Evolutionary conservation across 2,888 invertebrate species (phyloP), one percentile per base, ranked within the genome.

Genomic region (Oegoconia quadripuncta): DNA sequence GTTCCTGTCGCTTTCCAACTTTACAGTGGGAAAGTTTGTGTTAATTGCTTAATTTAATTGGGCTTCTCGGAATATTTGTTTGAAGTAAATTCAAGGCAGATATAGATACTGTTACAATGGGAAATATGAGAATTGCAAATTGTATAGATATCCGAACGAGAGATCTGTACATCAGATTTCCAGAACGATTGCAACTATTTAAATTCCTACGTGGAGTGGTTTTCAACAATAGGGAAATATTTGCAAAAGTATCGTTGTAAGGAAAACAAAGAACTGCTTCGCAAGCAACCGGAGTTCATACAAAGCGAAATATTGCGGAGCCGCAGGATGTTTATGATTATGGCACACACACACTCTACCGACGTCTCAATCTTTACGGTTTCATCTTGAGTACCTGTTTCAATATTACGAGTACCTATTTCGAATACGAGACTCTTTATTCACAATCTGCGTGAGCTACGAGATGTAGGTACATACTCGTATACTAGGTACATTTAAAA

Each of bases 151-250:
- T 20, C 7, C 20, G 4, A 20, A 6, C 20, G 20, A 6, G 20
- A 20, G 20, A 20, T n/a, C n/a, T n/a, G n/a, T n/a, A n/a, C n/a
- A n/a, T n/a, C n/a, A n/a, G n/a, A n/a, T n/a, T n/a, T n/a, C n/a
- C 9, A 8, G 9, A 23, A 3, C 7, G 20, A 20, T 20, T 23
- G 23, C n/a, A 9, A 9, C 9, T 25, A 25, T 5, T 11, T n/a
- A 11, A 25, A 4, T n/a, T 9, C n/a, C 25, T 25, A 13, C 27
- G 14, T 27, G 27, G 76, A 80, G 72, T 74, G 72, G 69, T 75
- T 74, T n/a, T 58, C 54, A 78, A 84, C 84, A 84, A 86, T 82
- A 79, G n/a, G 84, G 72, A 77, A 77, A 76, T 77, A 79, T 79
- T 79, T 71, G 64, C 73, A 73, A 78, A 81, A 80, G 82, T 82